Conservation (phyloP, 37 sponge, comb jelly and placozoan genomes). For the Spongilla lacustris region DNA sequence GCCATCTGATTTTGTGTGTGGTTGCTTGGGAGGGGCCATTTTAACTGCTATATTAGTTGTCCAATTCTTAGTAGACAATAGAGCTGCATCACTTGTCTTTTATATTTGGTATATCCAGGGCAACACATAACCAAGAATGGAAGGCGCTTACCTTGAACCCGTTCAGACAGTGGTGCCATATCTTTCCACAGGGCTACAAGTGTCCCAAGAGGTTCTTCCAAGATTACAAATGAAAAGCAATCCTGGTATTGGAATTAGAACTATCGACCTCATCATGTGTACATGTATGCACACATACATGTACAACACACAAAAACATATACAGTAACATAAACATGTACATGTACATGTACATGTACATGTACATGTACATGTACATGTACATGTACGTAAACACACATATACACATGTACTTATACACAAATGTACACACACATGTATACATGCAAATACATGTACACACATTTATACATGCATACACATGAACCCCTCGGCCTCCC, state of each 20-base stretch:
- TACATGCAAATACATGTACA: constrained; percentile 26
- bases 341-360: neutral
- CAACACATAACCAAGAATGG: neutral
- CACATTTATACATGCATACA: constrained; percentile 9
- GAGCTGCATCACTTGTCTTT: too few species aligned
- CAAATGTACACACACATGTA: constrained; percentile 22
- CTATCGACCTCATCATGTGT: neutral
- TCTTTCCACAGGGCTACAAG: neutral
- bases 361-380: constrained; percentile 21
- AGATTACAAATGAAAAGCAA: neutral
- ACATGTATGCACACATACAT: neutral
- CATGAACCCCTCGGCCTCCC: too few species aligned
- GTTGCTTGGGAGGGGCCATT: too few species aligned
- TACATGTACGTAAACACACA: constrained; percentile 19
- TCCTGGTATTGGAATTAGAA: neutral
- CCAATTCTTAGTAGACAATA: too few species aligned
- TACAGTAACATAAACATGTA: neutral
- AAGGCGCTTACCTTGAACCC: neutral
- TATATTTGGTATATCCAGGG: too few species aligned
- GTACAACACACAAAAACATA: neutral
- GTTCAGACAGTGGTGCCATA: neutral
- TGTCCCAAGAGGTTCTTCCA: neutral
- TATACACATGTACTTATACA: neutral
- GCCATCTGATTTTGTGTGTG: too few species aligned
- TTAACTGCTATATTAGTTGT: too few species aligned